Evolutionary conservation across 2,113 vertebrate genomes (phyloP).

Genomic region (Mesitornis unicolor): DNA sequence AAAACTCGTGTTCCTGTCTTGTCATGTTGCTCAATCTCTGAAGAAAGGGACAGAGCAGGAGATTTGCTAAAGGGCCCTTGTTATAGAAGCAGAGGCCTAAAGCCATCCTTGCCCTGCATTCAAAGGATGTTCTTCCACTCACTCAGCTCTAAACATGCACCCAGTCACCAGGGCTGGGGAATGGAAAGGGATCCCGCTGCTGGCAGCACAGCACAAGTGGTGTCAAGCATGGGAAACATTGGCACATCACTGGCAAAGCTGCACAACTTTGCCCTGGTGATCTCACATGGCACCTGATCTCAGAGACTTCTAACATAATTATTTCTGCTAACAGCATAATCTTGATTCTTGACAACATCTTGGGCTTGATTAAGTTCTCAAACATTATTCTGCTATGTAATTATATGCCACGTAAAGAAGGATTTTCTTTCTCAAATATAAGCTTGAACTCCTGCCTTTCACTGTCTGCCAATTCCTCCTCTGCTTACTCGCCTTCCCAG

Average conservation of each 20-base stretch:
- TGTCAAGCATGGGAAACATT: rapidly evolving
- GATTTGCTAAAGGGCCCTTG: neutral
- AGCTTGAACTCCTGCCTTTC: neutral
- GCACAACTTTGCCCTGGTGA: neutral
- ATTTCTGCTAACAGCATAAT: neutral
- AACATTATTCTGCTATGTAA: neutral
- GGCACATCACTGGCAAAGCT: neutral
- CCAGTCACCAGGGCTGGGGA: too few species aligned
- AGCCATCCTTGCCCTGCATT: neutral
- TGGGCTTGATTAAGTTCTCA: neutral
- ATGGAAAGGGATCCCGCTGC: rapidly evolving
- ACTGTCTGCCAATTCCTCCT: neutral
- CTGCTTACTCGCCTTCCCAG: neutral
- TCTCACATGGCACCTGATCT: rapidly evolving
- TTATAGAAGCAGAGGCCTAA: neutral
- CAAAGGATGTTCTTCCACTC: neutral
- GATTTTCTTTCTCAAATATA: neutral
- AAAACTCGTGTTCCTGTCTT: neutral
- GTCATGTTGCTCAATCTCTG: rapidly evolving
- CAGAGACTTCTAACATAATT: too few species aligned
- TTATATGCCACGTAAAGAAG: neutral
- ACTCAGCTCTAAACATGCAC: rapidly evolving
- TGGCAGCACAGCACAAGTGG: rapidly evolving
- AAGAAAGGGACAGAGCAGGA: neutral
- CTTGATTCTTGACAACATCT: neutral